Percentiles rank a stretch among this genome's conserved stretches.
These are phyloP conservation scores for Bathynomus jamesi DNA, from an alignment of 1,140 invertebrate genomes.

Conservation along the genomic window DNA sequence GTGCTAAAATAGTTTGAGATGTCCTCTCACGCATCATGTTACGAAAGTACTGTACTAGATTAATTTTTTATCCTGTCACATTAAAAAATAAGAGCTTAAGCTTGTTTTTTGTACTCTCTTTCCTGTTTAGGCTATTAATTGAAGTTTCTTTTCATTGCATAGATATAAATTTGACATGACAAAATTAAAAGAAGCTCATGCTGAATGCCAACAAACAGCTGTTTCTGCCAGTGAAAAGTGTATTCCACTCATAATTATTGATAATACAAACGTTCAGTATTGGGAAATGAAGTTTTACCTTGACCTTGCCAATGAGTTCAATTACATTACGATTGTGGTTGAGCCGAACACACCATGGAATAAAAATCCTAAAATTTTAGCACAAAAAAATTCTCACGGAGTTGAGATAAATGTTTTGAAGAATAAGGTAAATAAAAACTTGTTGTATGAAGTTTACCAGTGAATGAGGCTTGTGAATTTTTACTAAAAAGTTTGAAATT, in stretches of 20 bases:
- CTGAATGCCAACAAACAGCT: slow-evolving; percentile 36
- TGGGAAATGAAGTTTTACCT: slow-evolving; percentile 43
- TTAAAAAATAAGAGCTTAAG: neutral
- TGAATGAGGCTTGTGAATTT: too few species aligned
- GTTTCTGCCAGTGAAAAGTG: slow-evolving; percentile 30
- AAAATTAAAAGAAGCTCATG: slow-evolving; percentile 41
- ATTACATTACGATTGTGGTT: slow-evolving; percentile 42
- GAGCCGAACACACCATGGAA: slow-evolving; percentile 44
- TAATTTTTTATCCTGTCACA: neutral
- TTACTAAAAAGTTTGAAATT: too few species aligned
- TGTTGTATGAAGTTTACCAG: too few species aligned
- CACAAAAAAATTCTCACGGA: slow-evolving; percentile 40
- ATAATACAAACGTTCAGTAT: slow-evolving; percentile 43
- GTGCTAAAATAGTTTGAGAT: too few species aligned
- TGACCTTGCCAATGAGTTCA: slow-evolving; percentile 37
- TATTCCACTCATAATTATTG: slow-evolving; percentile 41
- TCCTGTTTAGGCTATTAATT: neutral
- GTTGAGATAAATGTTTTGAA: slow-evolving; percentile 37
- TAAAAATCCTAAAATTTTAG: slow-evolving; percentile 38
- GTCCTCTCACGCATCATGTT: too few species aligned
- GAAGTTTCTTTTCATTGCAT: neutral
- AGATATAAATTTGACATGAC: slow-evolving; percentile 41
- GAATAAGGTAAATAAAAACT: slow-evolving; percentile 36
- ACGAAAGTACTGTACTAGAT: neutral
- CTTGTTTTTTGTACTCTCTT: neutral